A percentile compares a stretch with the other conserved stretches of the same genome.
Evolutionary conservation across 1,140 invertebrate species (phyloP).

Genomic region (Melanaphis sacchari): DNA sequence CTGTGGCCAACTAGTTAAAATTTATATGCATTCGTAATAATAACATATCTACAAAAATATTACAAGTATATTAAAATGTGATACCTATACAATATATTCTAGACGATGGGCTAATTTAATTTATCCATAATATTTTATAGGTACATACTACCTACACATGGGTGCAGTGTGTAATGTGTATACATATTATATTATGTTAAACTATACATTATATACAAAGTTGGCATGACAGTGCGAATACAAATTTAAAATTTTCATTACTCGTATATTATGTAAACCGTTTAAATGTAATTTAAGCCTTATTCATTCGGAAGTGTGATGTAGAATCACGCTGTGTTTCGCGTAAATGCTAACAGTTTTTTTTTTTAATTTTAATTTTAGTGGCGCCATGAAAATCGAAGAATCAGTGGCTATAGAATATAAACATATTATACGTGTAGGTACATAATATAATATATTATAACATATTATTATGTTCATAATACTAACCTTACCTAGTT

Average conservation of each 20-base stretch:
- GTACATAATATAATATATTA: not conserved
- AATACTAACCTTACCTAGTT: not conserved
- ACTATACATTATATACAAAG: not conserved
- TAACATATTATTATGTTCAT: too few relatives aligned
- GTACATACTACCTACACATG: too few relatives aligned
- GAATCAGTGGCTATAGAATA: not conserved
- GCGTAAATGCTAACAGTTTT: not conserved
- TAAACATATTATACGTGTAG: not conserved
- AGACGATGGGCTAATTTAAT: not conserved
- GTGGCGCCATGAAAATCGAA: not conserved
- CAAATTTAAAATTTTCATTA: not conserved
- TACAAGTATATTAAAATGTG: not conserved
- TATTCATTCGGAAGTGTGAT: not conserved
- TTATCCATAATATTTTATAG: not conserved
- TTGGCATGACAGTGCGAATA: not conserved
- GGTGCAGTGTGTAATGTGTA: too few relatives aligned
- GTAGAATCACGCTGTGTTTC: not conserved
- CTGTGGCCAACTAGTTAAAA: not conserved
- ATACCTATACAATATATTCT: not conserved
- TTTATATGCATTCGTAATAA: not conserved
- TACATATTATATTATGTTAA: too few relatives aligned
- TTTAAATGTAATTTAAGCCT: not conserved
- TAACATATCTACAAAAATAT: not conserved
- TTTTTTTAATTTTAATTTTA: not conserved
- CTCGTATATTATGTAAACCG: not conserved